phyloP scores from a whole-genome alignment of 2,888 invertebrate species.

The Odontothrips loti region DNA sequence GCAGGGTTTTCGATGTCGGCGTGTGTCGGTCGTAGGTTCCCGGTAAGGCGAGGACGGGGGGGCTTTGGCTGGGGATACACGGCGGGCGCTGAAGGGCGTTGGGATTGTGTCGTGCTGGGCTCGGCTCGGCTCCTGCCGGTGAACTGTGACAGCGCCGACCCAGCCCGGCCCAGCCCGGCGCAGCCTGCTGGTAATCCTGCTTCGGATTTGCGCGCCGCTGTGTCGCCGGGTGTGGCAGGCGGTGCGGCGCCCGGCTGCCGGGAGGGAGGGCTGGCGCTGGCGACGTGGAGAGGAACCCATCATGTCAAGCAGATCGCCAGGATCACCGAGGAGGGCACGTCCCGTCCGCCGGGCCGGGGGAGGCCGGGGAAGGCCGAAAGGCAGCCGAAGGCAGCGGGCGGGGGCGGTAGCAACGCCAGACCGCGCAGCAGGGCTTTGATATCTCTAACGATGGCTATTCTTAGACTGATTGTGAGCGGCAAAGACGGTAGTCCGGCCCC shows the following conservation, averaged over 20 bases:
- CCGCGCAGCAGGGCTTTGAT: no score
- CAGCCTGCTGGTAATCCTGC: background rate
- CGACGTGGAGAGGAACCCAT: no score
- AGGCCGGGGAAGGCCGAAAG: no score
- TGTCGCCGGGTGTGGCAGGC: background rate
- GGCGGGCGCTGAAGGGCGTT: no score
- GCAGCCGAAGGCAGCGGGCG: no score
- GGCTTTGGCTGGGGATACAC: background rate
- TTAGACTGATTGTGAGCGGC: no score
- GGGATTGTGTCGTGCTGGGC: background rate
- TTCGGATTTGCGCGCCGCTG: background rate
- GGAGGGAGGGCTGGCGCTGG: no score
- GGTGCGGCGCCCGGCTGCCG: no score
- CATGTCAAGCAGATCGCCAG: no score
- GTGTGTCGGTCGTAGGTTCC: no score
- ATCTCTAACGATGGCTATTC: no score
- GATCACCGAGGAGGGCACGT: background rate
- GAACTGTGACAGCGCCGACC: background rate
- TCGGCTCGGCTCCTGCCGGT: background rate
- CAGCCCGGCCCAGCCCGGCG: background rate
- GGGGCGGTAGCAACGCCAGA: background rate
- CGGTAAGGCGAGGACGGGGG: background rate
- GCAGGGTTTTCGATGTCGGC: no score
- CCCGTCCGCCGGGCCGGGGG: background rate
- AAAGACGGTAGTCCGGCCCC: background rate